phyloP scores from a whole-genome alignment of 2,888 invertebrate species.

The Sminthurides aquaticus region DNA sequence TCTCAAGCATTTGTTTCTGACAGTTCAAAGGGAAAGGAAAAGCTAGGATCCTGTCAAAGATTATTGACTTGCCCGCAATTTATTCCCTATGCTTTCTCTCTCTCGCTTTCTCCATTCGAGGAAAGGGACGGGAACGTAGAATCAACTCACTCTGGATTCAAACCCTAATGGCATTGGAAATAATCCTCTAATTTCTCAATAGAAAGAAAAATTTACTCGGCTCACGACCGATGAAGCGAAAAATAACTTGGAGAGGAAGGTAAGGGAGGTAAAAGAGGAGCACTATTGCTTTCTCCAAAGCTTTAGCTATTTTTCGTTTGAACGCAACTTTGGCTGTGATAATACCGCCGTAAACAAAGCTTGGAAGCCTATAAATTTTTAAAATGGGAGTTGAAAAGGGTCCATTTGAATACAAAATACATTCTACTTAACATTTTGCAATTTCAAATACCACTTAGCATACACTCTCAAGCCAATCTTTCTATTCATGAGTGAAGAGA shows the following conservation, averaged over 20 bases:
- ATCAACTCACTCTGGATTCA: no score
- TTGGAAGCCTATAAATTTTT: not conserved
- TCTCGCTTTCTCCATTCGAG: no score
- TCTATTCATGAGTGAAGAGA: no score
- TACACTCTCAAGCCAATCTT: no score
- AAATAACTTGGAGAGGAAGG: not conserved
- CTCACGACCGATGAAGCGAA: not conserved
- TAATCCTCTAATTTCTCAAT: not conserved
- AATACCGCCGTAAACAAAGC: not conserved
- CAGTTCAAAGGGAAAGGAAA: not conserved
- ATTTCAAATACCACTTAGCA: no score
- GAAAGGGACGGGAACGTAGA: no score
- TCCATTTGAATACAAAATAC: not conserved
- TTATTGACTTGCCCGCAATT: no score
- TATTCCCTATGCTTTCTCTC: no score
- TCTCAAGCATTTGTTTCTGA: not conserved
- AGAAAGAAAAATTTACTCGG: not conserved
- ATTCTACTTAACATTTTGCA: no score
- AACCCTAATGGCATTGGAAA: no score
- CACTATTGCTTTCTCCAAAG: no score
- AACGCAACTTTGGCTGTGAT: not conserved
- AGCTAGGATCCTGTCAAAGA: not conserved
- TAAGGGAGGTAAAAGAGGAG: no score
- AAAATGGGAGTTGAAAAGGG: not conserved
- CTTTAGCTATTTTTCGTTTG: not conserved